Conservation (phyloP, 2,888 invertebrate species). For the Phoenoteleia sp. region DNA sequence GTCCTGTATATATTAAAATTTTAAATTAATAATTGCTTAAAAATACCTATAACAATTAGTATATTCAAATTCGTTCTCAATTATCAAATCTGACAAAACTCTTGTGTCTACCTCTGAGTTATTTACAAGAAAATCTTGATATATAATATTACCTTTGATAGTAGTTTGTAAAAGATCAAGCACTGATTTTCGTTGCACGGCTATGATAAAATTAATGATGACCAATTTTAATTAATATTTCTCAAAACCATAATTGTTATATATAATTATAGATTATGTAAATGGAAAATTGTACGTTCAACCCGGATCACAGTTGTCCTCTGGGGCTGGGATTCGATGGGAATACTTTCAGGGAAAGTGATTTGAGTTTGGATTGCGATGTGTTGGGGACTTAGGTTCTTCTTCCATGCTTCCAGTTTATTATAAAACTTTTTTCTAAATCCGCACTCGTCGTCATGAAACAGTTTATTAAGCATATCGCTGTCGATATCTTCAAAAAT, state of each 20-base stretch:
- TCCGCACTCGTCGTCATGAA: constrained; percentile 41
- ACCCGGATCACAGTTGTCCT: constrained; percentile 5
- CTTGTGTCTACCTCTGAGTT: constrained; percentile 16
- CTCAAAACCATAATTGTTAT: constrained; percentile 1
- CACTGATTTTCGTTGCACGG: constrained; percentile 14
- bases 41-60: constrained; percentile 31
- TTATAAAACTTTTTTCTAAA: constrained; percentile 47
- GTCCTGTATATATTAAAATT: constrained; percentile 8
- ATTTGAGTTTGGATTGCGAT: not conserved
- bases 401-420: constrained; percentile 42
- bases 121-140: constrained; percentile 30
- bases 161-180: constrained; percentile 27
- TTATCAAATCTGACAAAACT: constrained; percentile 32
- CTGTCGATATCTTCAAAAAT: constrained; percentile 50
- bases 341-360: constrained; percentile 2
- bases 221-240: constrained; percentile 14
- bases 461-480: constrained; percentile 30
- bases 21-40: not conserved
- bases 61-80: constrained; percentile 32
- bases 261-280: constrained; percentile 2
- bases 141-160: constrained; percentile 2
- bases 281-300: constrained; percentile 21
- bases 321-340: constrained; percentile 5
- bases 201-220: constrained; percentile 14
- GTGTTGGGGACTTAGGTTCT: constrained; percentile 1